These are phyloP conservation scores for Dicyrtomina minuta DNA, from an alignment of 2,888 invertebrate species.

Conservation along the genomic window DNA sequence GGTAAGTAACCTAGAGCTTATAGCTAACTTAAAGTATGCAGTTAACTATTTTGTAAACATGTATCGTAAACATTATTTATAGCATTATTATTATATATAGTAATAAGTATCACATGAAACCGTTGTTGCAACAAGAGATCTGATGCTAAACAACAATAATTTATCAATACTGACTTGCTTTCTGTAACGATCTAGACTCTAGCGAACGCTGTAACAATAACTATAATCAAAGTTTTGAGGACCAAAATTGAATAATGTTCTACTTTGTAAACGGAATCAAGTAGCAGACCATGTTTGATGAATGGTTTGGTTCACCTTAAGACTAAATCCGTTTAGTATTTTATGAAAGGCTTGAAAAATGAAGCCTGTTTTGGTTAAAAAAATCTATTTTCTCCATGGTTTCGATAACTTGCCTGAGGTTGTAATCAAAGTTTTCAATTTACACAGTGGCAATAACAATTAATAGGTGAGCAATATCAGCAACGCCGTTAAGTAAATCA, in stretches of 20 bases:
- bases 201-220: background rate
- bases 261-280: slow-evolving; percentile 16
- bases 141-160: slow-evolving; percentile 41
- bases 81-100: slow-evolving; percentile 13
- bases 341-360: slow-evolving; percentile 5
- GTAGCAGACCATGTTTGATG: background rate
- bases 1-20: background rate
- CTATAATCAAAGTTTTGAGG: background rate
- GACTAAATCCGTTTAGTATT: background rate
- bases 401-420: background rate
- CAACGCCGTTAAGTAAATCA: slow-evolving; percentile 85
- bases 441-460: slow-evolving; percentile 82
- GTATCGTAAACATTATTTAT: slow-evolving; percentile 16
- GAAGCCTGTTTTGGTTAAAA: no score
- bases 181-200: slow-evolving; percentile 10
- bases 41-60: background rate
- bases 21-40: background rate
- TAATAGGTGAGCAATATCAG: slow-evolving; percentile 89
- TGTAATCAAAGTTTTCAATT: background rate
- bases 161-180: slow-evolving; percentile 51
- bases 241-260: slow-evolving; percentile 8
- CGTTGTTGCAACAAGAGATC: slow-evolving; percentile 38
- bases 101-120: slow-evolving; percentile 51
- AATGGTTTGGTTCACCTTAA: background rate
- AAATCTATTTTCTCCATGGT: no score